These are phyloP conservation scores for Cheracebus regulus DNA, from an alignment of 2,797 vertebrate genomes.

Conservation along the genomic window DNA sequence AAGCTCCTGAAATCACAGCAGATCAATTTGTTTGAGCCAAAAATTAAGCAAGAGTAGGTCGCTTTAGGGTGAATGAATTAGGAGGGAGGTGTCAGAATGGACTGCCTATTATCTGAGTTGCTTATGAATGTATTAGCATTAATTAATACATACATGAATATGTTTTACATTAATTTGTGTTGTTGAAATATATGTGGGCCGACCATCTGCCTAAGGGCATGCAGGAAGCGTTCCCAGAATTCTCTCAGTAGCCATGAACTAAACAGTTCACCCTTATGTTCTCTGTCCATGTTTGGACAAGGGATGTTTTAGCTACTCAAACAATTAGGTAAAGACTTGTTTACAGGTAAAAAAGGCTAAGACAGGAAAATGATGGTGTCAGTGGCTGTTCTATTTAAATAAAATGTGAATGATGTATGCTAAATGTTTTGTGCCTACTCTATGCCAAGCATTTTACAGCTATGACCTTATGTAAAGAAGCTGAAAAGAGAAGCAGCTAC, in stretches of 20 bases:
- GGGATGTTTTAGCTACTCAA: slow-evolving; percentile 39
- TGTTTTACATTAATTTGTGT: slow-evolving; percentile 76
- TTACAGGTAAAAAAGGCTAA: slow-evolving; percentile 15
- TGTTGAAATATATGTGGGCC: slow-evolving; percentile 61
- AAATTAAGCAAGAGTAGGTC: slow-evolving; percentile 54
- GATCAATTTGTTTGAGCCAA: slow-evolving; percentile 12
- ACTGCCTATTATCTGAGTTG: slow-evolving; percentile 58
- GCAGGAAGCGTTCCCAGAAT: slow-evolving; percentile 50
- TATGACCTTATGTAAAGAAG: not conserved
- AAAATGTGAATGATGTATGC: not conserved
- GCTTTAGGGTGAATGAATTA: slow-evolving; percentile 63
- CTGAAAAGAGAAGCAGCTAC: not conserved
- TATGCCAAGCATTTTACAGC: not conserved
- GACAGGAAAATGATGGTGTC: not conserved
- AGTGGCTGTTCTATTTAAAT: not conserved
- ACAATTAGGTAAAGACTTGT: slow-evolving; percentile 54
- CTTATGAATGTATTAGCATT: slow-evolving; percentile 73
- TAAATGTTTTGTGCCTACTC: not conserved
- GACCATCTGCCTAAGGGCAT: slow-evolving; percentile 73
- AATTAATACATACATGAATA: slow-evolving; percentile 77
- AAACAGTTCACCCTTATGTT: slow-evolving; percentile 28
- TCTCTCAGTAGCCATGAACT: slow-evolving; percentile 43
- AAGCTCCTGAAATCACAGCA: not conserved
- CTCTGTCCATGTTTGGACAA: slow-evolving; percentile 51
- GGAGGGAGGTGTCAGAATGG: slow-evolving; percentile 58